Conservation (phyloP, 2,113 vertebrate species). For the Catharus fuscescens region DNA sequence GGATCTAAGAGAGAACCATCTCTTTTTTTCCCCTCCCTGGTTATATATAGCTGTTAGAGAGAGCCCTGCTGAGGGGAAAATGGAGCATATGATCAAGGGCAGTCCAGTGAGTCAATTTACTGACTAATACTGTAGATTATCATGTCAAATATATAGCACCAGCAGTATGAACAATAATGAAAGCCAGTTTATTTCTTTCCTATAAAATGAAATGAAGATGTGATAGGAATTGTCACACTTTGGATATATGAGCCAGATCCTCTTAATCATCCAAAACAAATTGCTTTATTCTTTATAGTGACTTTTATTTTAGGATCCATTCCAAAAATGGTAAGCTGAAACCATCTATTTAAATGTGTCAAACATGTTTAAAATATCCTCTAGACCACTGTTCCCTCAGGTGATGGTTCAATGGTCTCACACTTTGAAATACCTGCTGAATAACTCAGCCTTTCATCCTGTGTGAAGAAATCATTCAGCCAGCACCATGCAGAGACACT, state of each 20-base stretch:
- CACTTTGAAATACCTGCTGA: neutral
- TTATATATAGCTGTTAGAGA: conserved; percentile 58
- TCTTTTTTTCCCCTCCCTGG: neutral
- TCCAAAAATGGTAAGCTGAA: conserved; percentile 16
- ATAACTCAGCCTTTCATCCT: neutral
- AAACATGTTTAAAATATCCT: neutral
- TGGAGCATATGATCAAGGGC: conserved; percentile 60
- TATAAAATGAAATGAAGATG: conserved; percentile 40
- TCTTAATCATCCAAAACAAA: conserved; percentile 38
- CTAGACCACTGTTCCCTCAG: neutral
- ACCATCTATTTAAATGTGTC: conserved; percentile 4
- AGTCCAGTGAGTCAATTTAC: conserved; percentile 65
- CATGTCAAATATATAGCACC: conserved; percentile 42
- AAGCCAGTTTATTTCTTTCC: conserved; percentile 37
- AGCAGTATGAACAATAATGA: conserved; percentile 26
- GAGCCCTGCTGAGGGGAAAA: conserved; percentile 41
- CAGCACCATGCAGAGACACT: neutral
- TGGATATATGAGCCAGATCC: neutral
- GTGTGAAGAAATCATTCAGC: neutral
- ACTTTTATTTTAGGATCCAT: neutral
- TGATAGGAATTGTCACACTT: conserved; percentile 35
- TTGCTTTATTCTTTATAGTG: conserved; percentile 29
- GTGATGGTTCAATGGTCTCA: neutral
- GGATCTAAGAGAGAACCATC: neutral
- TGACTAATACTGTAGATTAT: conserved; percentile 65